Percentiles rank a stretch among this genome's conserved stretches.
Conservation (phyloP, 2,113 vertebrate genomes). For the Parotia lawesii region DNA sequence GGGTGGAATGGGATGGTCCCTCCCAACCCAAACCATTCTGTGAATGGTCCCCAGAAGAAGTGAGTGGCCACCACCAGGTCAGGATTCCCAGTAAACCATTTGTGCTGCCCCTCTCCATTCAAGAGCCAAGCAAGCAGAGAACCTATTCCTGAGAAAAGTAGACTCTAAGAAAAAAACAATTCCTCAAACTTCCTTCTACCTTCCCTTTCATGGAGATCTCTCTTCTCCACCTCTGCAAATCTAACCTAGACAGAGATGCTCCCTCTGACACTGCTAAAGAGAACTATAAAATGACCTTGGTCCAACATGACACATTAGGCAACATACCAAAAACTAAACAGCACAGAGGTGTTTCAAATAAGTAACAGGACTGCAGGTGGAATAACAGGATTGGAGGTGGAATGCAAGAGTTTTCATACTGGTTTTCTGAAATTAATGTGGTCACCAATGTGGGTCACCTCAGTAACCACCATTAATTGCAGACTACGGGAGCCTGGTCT, state of each 20-base stretch:
- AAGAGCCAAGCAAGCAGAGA: neutral
- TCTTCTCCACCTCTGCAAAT: neutral
- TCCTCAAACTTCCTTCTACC: neutral
- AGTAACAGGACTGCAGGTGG: neutral
- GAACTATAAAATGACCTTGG: neutral
- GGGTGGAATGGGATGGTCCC: neutral
- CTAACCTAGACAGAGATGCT: neutral
- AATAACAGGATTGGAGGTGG: neutral
- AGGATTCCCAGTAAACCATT: neutral
- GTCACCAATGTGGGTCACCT: neutral
- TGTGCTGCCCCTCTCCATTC: neutral
- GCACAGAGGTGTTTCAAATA: neutral
- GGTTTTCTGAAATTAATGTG: neutral
- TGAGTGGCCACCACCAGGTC: neutral
- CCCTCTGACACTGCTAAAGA: neutral
- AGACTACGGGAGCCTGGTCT: accelerated
- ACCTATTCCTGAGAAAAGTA: neutral
- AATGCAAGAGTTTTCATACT: neutral
- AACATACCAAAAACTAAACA: neutral
- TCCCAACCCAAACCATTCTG: neutral
- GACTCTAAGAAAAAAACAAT: neutral
- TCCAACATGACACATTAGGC: neutral
- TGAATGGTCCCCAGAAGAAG: neutral
- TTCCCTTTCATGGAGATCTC: neutral
- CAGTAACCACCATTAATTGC: neutral